Percentiles rank a stretch among this genome's conserved stretches.
Conservation (phyloP, 2,888 invertebrate genomes). For the Mesoligia furuncula region DNA sequence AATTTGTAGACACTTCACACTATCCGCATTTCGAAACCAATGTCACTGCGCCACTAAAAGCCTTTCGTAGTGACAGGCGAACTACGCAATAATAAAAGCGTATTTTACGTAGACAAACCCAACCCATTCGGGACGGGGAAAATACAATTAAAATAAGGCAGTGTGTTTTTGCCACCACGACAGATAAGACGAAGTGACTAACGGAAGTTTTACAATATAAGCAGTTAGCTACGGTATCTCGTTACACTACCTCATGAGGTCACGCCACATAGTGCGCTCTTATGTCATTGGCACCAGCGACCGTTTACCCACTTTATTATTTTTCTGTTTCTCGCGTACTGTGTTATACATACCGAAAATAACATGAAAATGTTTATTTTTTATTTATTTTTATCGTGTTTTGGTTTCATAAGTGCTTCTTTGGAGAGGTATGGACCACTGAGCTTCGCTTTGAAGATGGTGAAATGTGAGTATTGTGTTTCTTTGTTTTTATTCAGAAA, state of each 20-base stretch:
- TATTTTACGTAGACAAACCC: slow-evolving; percentile 11
- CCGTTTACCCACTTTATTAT: background rate
- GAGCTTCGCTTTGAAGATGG: slow-evolving; percentile 76
- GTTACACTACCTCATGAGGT: slow-evolving; percentile 11
- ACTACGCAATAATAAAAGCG: background rate
- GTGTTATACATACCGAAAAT: slow-evolving; percentile 5
- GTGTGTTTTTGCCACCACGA: slow-evolving; percentile 17
- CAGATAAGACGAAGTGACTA: slow-evolving; percentile 34
- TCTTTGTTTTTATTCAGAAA: slow-evolving; percentile 29
- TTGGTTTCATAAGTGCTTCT: slow-evolving; percentile 65
- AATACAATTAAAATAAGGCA: slow-evolving; percentile 6
- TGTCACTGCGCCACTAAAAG: background rate
- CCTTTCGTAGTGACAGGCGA: background rate
- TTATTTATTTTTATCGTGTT: slow-evolving; percentile 36
- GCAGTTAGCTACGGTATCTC: background rate
- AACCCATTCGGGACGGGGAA: slow-evolving; percentile 8
- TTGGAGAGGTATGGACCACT: slow-evolving; percentile 85
- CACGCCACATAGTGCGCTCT: slow-evolving; percentile 4
- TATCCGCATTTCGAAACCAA: slow-evolving; percentile 17
- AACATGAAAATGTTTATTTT: slow-evolving; percentile 37
- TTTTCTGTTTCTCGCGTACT: background rate
- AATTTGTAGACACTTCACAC: background rate
- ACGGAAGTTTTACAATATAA: slow-evolving; percentile 8
- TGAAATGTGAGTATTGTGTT: slow-evolving; percentile 81
- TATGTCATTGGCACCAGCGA: slow-evolving; percentile 3